Evolutionary conservation across 2,797 vertebrate species (phyloP).

Genomic region (Enteromius treurensis): DNA sequence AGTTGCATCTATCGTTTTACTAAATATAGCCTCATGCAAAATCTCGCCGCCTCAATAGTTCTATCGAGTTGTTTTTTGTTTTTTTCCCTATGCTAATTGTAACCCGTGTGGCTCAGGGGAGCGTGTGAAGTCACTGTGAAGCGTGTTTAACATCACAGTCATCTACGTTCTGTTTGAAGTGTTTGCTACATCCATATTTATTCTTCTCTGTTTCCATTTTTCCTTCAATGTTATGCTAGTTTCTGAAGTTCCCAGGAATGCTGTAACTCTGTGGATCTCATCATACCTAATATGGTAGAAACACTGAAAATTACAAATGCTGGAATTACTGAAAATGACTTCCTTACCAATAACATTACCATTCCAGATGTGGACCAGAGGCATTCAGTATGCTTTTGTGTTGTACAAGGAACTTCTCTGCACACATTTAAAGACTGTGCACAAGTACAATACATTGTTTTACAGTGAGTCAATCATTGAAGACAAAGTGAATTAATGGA

Average conservation of each 20-base stretch:
- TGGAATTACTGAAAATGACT: conserved; percentile 63
- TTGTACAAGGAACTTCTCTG: conserved; percentile 33
- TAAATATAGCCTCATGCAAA: conserved; percentile 56
- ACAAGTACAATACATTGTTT: conserved; percentile 2
- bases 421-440: conserved; percentile 21
- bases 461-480: background rate
- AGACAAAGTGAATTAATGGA: background rate
- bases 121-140: conserved; percentile 48
- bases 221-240: conserved; percentile 62
- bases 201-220: conserved; percentile 35
- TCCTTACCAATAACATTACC: conserved; percentile 64
- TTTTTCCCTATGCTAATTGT: conserved; percentile 39
- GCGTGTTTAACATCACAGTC: conserved; percentile 51
- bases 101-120: conserved; percentile 40
- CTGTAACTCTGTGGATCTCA: conserved; percentile 67
- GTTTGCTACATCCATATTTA: conserved; percentile 63
- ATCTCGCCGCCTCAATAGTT: conserved; percentile 21
- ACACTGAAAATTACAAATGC: conserved; percentile 65
- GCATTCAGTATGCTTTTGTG: conserved; percentile 58
- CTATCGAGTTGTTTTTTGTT: background rate
- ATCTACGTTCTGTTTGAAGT: conserved; percentile 40
- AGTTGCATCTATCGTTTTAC: conserved; percentile 60
- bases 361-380: conserved; percentile 65
- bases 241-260: conserved; percentile 65
- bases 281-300: conserved; percentile 69